Evolutionary conservation across 2,113 vertebrate genomes (phyloP).

Genomic region (Protobothrops flavoviridis): DNA sequence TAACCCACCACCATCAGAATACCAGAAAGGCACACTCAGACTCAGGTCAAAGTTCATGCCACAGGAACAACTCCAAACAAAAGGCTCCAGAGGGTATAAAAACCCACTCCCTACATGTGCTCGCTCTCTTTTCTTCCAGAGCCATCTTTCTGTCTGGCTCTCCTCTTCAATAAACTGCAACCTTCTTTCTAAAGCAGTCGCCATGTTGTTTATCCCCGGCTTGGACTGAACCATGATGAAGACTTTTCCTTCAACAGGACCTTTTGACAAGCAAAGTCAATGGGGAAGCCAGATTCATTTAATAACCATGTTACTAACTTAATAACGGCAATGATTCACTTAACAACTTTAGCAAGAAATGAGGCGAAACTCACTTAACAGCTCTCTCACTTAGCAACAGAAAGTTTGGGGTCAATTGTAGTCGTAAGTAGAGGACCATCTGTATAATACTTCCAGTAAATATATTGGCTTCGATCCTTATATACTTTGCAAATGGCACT

Average conservation of each 20-base stretch:
- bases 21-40: too few relatives aligned
- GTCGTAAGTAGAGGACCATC: neutral
- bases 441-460: neutral
- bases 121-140: too few relatives aligned
- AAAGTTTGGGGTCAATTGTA: neutral
- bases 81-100: too few relatives aligned
- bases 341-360: neutral
- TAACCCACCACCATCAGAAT: too few relatives aligned
- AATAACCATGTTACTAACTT: neutral
- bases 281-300: neutral
- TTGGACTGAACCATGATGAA: too few relatives aligned
- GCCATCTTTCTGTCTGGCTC: too few relatives aligned
- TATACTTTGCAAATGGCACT: neutral
- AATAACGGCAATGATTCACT: neutral
- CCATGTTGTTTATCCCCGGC: too few relatives aligned
- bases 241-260: neutral
- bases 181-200: too few relatives aligned
- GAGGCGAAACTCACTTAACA: neutral
- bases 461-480: neutral
- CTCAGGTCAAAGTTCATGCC: too few relatives aligned
- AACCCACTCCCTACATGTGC: too few relatives aligned
- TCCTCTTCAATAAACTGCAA: too few relatives aligned
- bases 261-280: neutral
- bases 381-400: neutral
- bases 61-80: too few relatives aligned